A percentile compares a stretch with the other conserved stretches of the same genome.
These are phyloP conservation scores for Gambusia holbrooki DNA, from an alignment of 2,113 vertebrate genomes.

Conservation along the genomic window DNA sequence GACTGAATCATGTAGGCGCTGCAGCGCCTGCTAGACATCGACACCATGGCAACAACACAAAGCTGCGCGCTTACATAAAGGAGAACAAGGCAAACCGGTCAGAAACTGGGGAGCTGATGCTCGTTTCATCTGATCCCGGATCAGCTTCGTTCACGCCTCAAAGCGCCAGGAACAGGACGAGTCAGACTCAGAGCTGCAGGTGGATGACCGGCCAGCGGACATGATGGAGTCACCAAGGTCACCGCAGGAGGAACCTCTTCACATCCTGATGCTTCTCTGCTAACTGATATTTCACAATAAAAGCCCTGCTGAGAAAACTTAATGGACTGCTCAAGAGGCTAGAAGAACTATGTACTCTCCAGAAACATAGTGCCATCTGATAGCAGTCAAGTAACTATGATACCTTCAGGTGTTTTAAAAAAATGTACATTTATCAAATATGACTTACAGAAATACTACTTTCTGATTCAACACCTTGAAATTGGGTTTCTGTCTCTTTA, in stretches of 20 bases:
- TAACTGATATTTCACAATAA: neutral
- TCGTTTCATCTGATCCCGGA: neutral
- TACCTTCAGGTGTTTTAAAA: too few relatives aligned
- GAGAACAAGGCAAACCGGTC: constrained; percentile 30
- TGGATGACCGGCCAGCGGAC: too few relatives aligned
- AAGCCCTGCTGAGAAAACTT: neutral
- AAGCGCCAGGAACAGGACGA: neutral
- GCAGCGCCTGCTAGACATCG: constrained; percentile 63
- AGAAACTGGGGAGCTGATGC: neutral
- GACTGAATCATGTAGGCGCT: constrained; percentile 71
- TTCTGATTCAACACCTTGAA: too few relatives aligned
- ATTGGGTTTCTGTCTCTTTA: too few relatives aligned
- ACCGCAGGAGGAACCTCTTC: neutral
- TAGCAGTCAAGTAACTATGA: too few relatives aligned
- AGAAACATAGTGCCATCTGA: too few relatives aligned
- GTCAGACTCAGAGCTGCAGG: too few relatives aligned
- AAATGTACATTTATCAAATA: too few relatives aligned
- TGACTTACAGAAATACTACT: too few relatives aligned
- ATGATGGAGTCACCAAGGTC: too few relatives aligned
- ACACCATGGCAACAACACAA: constrained; percentile 72
- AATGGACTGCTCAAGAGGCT: too few relatives aligned
- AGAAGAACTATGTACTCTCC: too few relatives aligned
- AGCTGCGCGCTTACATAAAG: constrained; percentile 53
- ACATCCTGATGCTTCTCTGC: neutral
- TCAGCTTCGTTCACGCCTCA: neutral